Evolutionary conservation across 2,797 vertebrate species (phyloP).

Genomic region (Karalla daura): DNA sequence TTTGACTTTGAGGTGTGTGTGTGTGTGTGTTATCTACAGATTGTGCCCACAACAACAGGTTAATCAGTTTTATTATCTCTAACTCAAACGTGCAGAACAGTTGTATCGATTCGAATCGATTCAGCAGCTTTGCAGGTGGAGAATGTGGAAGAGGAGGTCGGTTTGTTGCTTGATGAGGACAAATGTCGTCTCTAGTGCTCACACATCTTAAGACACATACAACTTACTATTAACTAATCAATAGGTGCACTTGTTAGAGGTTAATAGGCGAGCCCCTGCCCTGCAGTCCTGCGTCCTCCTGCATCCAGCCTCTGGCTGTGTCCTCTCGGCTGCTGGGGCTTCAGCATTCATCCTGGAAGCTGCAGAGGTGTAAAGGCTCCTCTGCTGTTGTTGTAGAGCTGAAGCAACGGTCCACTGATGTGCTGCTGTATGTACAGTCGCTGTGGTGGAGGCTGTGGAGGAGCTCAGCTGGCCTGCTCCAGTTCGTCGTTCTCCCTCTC

Average conservation of each 20-base stretch:
- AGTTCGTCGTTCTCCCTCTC: conserved; percentile 69
- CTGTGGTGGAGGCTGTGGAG: conserved; percentile 39
- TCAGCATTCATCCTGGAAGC: conserved; percentile 25
- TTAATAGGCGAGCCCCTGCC: background rate
- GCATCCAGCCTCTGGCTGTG: conserved; percentile 10
- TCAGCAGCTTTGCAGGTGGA: background rate
- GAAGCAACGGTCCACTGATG: conserved; percentile 11
- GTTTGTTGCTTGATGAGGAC: background rate
- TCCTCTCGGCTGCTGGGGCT: conserved; percentile 5
- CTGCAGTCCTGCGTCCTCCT: conserved; percentile 11
- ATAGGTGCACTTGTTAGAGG: conserved; percentile 9
- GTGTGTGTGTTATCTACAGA: background rate
- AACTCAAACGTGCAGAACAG: conserved; percentile 10
- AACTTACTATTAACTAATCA: conserved; percentile 10
- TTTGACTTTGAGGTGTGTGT: conserved; percentile 17
- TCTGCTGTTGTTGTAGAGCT: background rate
- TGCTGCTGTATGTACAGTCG: conserved; percentile 54
- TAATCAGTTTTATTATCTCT: conserved; percentile 13
- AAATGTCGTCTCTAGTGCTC: background rate
- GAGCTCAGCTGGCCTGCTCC: conserved; percentile 75
- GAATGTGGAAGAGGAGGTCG: background rate
- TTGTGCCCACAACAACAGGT: background rate
- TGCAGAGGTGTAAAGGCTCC: background rate
- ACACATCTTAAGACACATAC: background rate
- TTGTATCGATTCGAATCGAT: conserved; percentile 7